Conservation (phyloP, 35 echinoderm and acorn worm species). For the Nesometra sesokonis region DNA sequence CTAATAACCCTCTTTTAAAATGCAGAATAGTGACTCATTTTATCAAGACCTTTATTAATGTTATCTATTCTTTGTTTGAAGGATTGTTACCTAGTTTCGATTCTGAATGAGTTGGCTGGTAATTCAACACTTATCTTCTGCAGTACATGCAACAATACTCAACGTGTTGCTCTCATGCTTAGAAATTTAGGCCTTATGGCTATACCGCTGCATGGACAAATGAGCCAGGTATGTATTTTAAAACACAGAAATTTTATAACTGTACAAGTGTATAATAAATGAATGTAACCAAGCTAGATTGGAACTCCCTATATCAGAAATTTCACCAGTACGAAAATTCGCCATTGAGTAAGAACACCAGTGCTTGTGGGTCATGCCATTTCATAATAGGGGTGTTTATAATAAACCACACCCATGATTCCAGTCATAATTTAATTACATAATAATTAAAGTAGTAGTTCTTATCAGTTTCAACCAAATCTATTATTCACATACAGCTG, state of each 20-base stretch:
- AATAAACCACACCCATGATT: too few species aligned
- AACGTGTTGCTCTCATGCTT: constrained; percentile 78
- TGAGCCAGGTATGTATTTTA: constrained; percentile 93
- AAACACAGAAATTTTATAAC: too few species aligned
- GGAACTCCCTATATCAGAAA: neutral
- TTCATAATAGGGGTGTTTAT: too few species aligned
- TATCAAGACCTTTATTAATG: neutral
- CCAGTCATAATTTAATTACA: too few species aligned
- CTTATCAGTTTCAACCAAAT: too few species aligned
- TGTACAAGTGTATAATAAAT: neutral
- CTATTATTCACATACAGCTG: too few species aligned
- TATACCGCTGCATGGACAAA: constrained; percentile 92
- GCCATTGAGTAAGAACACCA: too few species aligned
- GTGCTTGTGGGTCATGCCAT: too few species aligned
- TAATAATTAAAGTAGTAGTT: neutral
- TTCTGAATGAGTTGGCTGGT: constrained; percentile 89
- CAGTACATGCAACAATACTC: constrained; percentile 96
- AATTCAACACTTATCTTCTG: constrained; percentile 98
- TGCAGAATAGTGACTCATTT: too few species aligned
- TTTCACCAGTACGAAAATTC: too few species aligned
- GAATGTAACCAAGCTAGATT: neutral
- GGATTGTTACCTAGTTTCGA: constrained; percentile 89
- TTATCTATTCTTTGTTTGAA: constrained; percentile 9
- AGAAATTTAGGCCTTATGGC: constrained; percentile 85
- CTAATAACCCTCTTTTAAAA: too few species aligned